These are phyloP conservation scores for Trissolcus brochymenae DNA, from an alignment of 2,888 invertebrate species.

Conservation along the genomic window DNA sequence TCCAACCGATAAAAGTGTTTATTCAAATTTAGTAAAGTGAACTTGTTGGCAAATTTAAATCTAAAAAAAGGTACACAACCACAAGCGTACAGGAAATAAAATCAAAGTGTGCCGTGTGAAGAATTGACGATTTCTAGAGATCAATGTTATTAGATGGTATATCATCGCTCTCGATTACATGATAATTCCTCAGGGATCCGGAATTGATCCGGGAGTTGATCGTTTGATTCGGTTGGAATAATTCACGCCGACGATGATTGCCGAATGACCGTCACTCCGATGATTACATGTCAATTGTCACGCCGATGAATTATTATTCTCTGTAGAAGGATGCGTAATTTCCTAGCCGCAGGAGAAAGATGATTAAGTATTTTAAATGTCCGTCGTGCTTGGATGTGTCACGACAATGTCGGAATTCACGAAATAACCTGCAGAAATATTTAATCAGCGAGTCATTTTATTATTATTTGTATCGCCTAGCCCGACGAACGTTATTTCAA, in stretches of 20 bases:
- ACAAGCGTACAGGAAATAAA: too few species aligned
- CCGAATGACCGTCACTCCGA: constrained; percentile 53
- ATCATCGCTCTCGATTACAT: constrained; percentile 40
- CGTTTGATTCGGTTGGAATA: constrained; percentile 51
- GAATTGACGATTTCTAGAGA: neutral
- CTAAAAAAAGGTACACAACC: too few species aligned
- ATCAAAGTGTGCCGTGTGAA: too few species aligned
- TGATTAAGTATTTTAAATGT: constrained; percentile 33
- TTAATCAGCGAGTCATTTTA: neutral
- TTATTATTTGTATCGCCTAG: constrained; percentile 23
- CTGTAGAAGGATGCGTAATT: constrained; percentile 40
- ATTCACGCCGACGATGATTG: constrained; percentile 50
- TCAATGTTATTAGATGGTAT: constrained; percentile 27
- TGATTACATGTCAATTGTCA: constrained; percentile 55
- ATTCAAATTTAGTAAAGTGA: too few species aligned
- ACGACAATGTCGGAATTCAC: neutral
- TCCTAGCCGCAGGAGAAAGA: constrained; percentile 45
- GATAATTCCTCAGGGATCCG: constrained; percentile 47
- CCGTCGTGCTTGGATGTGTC: constrained; percentile 18
- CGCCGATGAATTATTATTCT: constrained; percentile 51
- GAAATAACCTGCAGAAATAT: too few species aligned
- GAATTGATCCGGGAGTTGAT: constrained; percentile 41
- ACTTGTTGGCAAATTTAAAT: too few species aligned
- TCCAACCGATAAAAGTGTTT: too few species aligned
- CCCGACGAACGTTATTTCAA: constrained; percentile 30